phyloP scores from a whole-genome alignment of 2,797 vertebrate species.

The Pogoniulus pusillus region DNA sequence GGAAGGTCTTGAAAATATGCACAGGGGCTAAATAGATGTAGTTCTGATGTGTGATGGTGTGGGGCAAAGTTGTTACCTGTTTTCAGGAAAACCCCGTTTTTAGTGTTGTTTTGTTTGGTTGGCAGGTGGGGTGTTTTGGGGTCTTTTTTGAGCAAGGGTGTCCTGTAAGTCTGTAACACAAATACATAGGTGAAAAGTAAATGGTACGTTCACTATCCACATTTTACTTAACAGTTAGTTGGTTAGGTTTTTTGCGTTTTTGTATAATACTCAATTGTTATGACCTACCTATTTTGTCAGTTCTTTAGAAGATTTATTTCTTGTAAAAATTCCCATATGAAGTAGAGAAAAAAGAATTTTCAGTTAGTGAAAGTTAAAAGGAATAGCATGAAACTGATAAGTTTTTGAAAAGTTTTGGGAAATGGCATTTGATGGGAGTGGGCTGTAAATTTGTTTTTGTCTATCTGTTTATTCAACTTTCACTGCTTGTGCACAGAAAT shows the following conservation, averaged over 20 bases:
- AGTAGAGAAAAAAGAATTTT: not conserved
- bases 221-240: not conserved
- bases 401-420: not conserved
- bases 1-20: too few relatives aligned
- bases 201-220: not conserved
- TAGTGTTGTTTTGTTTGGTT: not conserved
- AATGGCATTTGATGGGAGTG: not conserved
- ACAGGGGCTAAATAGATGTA: not conserved
- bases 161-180: not conserved
- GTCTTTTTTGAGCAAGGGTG: too few relatives aligned
- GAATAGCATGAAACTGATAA: not conserved
- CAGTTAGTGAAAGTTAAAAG: not conserved
- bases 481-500: not conserved
- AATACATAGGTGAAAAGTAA: not conserved
- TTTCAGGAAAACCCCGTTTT: not conserved
- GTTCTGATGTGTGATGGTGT: rapidly evolving
- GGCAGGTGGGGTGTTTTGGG: too few relatives aligned
- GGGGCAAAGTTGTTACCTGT: not conserved
- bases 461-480: not conserved
- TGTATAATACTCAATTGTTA: not conserved
- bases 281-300: not conserved
- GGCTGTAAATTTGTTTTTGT: not conserved
- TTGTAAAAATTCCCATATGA: not conserved
- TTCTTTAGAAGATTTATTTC: not conserved
- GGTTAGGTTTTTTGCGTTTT: not conserved